Percentiles rank a stretch among this genome's conserved stretches.
Conservation (phyloP, 2,113 vertebrate species). For the Hemichromis elongatus region DNA sequence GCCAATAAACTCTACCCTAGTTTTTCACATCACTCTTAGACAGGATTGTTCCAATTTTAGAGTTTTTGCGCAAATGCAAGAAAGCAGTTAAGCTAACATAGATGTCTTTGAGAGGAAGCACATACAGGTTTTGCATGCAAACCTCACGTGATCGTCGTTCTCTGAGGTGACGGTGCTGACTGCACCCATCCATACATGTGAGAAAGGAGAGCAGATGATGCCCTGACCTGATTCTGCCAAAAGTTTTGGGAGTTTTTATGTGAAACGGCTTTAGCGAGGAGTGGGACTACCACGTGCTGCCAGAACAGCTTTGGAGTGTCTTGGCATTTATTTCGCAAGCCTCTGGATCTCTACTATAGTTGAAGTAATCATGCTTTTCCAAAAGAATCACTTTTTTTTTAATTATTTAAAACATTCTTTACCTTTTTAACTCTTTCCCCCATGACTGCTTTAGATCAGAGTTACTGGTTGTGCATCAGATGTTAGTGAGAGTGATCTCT, state of each 20-base stretch:
- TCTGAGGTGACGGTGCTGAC: background rate
- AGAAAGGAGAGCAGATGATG: background rate
- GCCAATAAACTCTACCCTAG: background rate
- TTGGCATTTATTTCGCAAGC: background rate
- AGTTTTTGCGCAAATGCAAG: background rate
- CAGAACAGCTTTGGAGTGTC: background rate
- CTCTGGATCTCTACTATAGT: background rate
- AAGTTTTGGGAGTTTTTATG: accelerated
- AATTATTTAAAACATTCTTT: background rate
- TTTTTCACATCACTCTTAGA: background rate
- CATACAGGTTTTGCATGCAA: background rate
- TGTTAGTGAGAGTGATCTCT: background rate
- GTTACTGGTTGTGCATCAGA: background rate
- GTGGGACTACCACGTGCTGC: background rate
- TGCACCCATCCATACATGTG: background rate
- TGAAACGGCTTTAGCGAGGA: background rate
- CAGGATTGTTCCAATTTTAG: background rate
- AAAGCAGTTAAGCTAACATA: background rate
- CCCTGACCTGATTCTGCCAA: background rate
- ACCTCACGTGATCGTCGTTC: background rate
- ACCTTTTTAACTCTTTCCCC: background rate
- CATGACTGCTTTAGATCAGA: background rate
- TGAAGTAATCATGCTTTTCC: background rate
- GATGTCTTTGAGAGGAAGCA: background rate
- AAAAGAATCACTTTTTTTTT: background rate